Evolutionary conservation across 2,888 invertebrate species (phyloP), one percentile per base, ranked within the genome.

Genomic region (Pantelozetes paolii): DNA sequence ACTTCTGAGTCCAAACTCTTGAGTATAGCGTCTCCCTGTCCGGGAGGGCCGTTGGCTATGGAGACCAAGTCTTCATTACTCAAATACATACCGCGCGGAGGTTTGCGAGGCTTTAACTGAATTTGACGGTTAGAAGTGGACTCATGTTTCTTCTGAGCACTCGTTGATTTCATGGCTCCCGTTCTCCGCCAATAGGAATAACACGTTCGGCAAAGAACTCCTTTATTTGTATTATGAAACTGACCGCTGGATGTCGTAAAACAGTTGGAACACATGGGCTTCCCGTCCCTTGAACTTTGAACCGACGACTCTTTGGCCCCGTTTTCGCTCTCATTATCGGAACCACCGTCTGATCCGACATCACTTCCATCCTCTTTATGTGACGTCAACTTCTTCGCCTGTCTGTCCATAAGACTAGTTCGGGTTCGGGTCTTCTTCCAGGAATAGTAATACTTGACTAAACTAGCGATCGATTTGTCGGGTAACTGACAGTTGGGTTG

Each of bases 361-460:
- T 92, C 92, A 77, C 90, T 70, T 57, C 88, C 86, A 76, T 89
- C 88, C 79, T 90, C 91, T 62, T 91, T 88, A 15, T 86, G 85
- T 73, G 84, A 84, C n/a, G 86, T 86, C 76, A 89, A 82, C 81
- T 88, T 89, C 76, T 87, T 85, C 1, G 89, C 89, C 81, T 90
- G 89, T 77, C 89, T 85, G 84, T 97, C 97, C 92, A 97, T 96
- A 48, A 95, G 85, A 80, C 95, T 95, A 73, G 91, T 92, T 75
- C 94, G 88, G 80, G 92, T 90, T 79, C 94, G 85, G 28, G 94
- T 93, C 83, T 97, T 97, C 83, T 98, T 98, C 97, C 97, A 97
- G 80, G 94, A 92, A 82, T 98, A 98, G 83, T 97, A 98, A 83
- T 96, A 96, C 83, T 95, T 95, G 1, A 98, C 96, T 80, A 98